These are phyloP conservation scores for Herpailurus yagouaroundi DNA, from an alignment of 2,113 vertebrate species.

Conservation along the genomic window DNA sequence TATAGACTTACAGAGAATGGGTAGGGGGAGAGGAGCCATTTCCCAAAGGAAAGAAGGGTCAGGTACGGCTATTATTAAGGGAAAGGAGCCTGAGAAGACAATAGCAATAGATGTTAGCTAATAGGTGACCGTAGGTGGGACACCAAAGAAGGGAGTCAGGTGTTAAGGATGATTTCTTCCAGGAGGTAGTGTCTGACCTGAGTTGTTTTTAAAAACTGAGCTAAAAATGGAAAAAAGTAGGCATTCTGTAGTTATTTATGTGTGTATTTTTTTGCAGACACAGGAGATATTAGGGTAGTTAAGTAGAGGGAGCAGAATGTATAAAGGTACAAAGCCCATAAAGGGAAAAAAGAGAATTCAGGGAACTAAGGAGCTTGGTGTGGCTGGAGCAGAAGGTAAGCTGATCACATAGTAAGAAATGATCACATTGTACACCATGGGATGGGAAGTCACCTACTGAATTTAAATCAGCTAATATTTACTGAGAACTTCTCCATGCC, in stretches of 20 bases:
- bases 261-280: background rate
- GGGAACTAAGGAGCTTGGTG: background rate
- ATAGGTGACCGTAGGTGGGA: background rate
- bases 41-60: background rate
- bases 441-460: background rate
- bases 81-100: background rate
- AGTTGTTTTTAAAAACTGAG: background rate
- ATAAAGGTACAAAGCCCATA: background rate
- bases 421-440: background rate
- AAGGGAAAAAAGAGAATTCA: background rate
- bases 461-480: background rate
- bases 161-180: background rate
- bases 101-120: background rate
- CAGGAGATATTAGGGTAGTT: background rate
- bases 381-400: background rate
- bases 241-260: background rate
- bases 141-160: background rate
- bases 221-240: background rate
- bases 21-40: background rate
- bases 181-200: background rate
- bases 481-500: background rate
- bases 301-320: background rate
- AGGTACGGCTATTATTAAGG: background rate
- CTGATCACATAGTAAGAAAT: background rate
- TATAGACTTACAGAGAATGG: background rate